Conservation (phyloP, 2,797 vertebrate species). For the Aeoliscus strigatus region DNA sequence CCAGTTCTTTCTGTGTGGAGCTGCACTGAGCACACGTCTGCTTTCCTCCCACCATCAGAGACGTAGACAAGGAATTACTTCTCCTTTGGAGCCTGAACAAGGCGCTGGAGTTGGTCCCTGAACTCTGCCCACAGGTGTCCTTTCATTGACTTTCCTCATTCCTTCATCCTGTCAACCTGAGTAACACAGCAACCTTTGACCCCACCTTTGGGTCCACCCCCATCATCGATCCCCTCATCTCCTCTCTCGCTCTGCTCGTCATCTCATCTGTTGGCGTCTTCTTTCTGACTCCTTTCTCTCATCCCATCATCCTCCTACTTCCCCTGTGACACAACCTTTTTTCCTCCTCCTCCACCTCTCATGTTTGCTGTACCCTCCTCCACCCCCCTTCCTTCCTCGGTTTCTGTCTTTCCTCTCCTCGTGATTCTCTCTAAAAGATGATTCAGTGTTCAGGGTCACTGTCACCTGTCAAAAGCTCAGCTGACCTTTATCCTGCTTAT, state of each 20-base stretch:
- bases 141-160: too few species aligned
- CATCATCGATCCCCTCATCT: slow-evolving; percentile 8
- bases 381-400: slow-evolving; percentile 4
- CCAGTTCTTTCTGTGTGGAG: too few species aligned
- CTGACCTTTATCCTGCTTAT: slow-evolving; percentile 63
- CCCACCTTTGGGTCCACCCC: slow-evolving; percentile 1
- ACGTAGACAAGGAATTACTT: too few species aligned
- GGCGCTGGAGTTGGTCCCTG: too few species aligned
- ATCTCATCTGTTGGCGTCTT: slow-evolving; percentile 9
- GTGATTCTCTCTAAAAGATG: slow-evolving; percentile 49
- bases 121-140: too few species aligned
- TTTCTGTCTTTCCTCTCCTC: too few species aligned
- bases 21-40: too few species aligned
- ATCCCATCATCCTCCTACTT: slow-evolving; percentile 1
- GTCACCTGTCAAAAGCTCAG: slow-evolving; percentile 40
- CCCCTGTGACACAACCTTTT: background rate
- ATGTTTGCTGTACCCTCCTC: slow-evolving; percentile 29
- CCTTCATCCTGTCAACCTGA: background rate
- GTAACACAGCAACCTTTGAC: background rate
- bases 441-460: slow-evolving; percentile 56
- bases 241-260: too few species aligned
- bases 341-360: background rate
- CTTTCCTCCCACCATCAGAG: too few species aligned
- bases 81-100: too few species aligned
- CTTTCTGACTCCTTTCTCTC: slow-evolving; percentile 5